phyloP scores from a whole-genome alignment of 2,888 invertebrate genomes.

The Troides oblongomaculatus region DNA sequence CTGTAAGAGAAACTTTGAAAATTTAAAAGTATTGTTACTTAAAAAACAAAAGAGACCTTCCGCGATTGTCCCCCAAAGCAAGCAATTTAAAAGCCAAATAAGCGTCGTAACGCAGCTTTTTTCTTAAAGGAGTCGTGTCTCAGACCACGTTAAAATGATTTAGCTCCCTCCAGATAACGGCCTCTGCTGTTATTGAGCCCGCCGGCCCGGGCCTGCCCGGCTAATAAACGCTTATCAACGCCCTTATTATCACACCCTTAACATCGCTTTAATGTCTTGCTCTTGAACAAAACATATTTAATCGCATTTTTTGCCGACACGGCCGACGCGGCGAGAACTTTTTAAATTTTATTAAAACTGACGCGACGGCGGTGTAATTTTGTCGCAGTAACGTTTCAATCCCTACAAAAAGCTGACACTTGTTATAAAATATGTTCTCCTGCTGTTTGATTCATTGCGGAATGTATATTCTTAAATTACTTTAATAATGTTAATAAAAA shows the following conservation, averaged over 20 bases:
- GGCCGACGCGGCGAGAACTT: constrained; percentile 52
- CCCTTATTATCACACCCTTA: constrained; percentile 81
- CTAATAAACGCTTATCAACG: constrained; percentile 81
- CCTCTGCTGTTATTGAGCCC: constrained; percentile 63
- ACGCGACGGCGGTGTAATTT: constrained; percentile 30
- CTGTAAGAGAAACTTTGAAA: constrained; percentile 8
- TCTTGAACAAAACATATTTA: constrained; percentile 82
- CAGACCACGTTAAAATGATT: constrained; percentile 79
- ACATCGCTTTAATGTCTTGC: constrained; percentile 80
- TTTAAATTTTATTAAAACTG: constrained; percentile 72
- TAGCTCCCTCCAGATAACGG: constrained; percentile 74
- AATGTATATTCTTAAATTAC: background rate
- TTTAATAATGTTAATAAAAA: background rate
- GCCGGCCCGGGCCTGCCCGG: constrained; percentile 60
- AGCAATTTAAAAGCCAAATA: constrained; percentile 64
- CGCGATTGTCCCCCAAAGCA: constrained; percentile 43
- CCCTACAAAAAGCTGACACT: constrained; percentile 10
- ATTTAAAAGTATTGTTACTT: constrained; percentile 22
- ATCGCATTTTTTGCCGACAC: constrained; percentile 72
- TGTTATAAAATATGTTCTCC: background rate
- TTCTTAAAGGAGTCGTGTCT: constrained; percentile 62
- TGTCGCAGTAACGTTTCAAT: constrained; percentile 33
- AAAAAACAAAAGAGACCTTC: constrained; percentile 42
- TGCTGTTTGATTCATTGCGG: background rate
- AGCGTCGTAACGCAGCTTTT: constrained; percentile 61